Evolutionary conservation across 2,888 invertebrate genomes (phyloP), one percentile per base, ranked within the genome.

Genomic region (Cordilura impudica): DNA sequence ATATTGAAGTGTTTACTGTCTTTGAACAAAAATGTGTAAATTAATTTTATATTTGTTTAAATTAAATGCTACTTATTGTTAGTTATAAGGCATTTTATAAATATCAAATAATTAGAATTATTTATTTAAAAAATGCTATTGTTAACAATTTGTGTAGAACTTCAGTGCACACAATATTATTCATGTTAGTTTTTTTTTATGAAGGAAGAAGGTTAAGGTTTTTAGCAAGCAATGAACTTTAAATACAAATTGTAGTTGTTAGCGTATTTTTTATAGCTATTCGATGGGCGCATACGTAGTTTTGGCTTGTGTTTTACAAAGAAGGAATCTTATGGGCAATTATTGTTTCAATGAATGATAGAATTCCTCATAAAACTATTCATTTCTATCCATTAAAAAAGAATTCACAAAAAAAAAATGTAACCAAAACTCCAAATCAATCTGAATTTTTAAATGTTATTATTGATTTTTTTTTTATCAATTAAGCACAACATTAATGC

Each of bases 51-150:
- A 39, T 18, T 23, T 69, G 69, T 26, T n/a, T 47, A n/a, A 58
- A 69, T 78, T 71, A 39, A 67, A 53, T 63, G 56, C 56, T 78
- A 72, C 63, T 60, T 67, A 63, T 51, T n/a, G n/a, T n/a, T n/a
- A n/a, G n/a, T 63, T 78, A 29, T 72, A 31, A 51, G 61, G 4
- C 31, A 29, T 54, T 61, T 54, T 18, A 43, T 61, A 71, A 69
- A 61, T 61, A 26, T 16, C 51, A 51, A 18, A 21, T 29, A 49
- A 43, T 39, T 56, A 56, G 23, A 51, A 51, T 51, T 18, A 12
- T 35, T 14, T 39, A 43, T 58, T 39, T 5, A 53, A 31, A 35
- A 66, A 66, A 21, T 47, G 6, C 35, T 21, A 61, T 54, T 61
- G 47, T 75, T 63, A 21, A 21, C 19, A 18, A 23, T 35, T 51